Evolutionary conservation across 2,888 invertebrate genomes (phyloP), one percentile per base, ranked within the genome.

Genomic region (Eristalis intricaria): DNA sequence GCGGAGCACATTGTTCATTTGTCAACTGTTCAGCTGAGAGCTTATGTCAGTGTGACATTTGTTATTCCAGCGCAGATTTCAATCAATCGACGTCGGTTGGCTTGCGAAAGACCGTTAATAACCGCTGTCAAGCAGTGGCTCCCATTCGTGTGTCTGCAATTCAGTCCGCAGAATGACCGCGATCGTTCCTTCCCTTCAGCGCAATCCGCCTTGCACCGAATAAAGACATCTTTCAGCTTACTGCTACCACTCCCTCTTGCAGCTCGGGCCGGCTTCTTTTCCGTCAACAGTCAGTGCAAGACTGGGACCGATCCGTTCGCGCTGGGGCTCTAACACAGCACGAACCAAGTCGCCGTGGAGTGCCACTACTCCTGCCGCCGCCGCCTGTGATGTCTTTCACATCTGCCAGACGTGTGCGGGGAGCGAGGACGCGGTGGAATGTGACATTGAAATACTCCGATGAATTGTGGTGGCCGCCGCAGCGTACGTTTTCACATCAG

Each of bases 401-500:
- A 50, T 74, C 64, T 74, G 64, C 35, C 40, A 8, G 10, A 58
- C 58, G 22, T 73, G 73, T 38, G 43, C 56, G 29, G 19, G 50
- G 19, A 50, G 10, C 50, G 50, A 50, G 50, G 50, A 50, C 50
- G 50, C 50, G 60, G n/a, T 35, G 64, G 75, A 70, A 77, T 69
- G 32, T 60, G 73, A 77, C 85, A 82, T 86, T 82, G 85, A 82
- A 86, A 86, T 86, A 60, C 82, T 75, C 56, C 64, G 43, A 74
- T 70, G 35, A 71, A 69, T 65, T 65, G 63, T 32, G 50, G 50
- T 61, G 35, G 15, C 23, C 43, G 66, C 63, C 10, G 32, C 32
- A 10, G 32, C 1, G 22, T 19, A 71, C 69, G 50, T 50, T 50
- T 50, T 50, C 19, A 81, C 73, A 70, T 86, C 50, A 70, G 29